phyloP scores from a whole-genome alignment of 1,140 invertebrate species.

The Pogonus chalceus region DNA sequence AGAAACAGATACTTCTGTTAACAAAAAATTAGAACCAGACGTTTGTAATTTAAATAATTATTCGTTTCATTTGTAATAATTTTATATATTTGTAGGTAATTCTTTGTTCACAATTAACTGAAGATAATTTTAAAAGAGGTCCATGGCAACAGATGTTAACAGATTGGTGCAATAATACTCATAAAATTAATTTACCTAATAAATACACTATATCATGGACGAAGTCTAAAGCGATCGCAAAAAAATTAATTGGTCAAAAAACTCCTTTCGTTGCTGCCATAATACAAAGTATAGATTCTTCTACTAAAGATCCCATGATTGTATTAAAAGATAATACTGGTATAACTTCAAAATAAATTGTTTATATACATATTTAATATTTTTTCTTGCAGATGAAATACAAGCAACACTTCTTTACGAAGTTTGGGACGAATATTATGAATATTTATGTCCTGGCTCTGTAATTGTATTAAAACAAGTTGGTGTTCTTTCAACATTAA shows the following conservation, averaged over 20 bases:
- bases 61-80: too few species aligned
- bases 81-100: background rate
- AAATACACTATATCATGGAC: background rate
- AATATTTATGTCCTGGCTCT: background rate
- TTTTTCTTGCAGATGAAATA: background rate
- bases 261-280: background rate
- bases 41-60: too few species aligned
- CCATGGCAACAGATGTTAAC: background rate
- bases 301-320: background rate
- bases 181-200: background rate
- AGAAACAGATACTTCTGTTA: too few species aligned
- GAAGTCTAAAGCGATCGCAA: background rate
- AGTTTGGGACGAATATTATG: background rate
- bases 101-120: background rate
- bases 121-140: background rate
- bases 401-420: background rate
- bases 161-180: background rate
- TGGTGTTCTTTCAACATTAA: background rate
- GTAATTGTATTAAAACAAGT: background rate
- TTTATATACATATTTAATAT: background rate
- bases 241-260: background rate
- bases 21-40: too few species aligned
- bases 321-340: background rate
- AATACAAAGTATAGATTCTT: background rate
- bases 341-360: background rate